These are phyloP conservation scores for Sciurus carolinensis DNA, from an alignment of 2,797 vertebrate species.

Conservation along the genomic window DNA sequence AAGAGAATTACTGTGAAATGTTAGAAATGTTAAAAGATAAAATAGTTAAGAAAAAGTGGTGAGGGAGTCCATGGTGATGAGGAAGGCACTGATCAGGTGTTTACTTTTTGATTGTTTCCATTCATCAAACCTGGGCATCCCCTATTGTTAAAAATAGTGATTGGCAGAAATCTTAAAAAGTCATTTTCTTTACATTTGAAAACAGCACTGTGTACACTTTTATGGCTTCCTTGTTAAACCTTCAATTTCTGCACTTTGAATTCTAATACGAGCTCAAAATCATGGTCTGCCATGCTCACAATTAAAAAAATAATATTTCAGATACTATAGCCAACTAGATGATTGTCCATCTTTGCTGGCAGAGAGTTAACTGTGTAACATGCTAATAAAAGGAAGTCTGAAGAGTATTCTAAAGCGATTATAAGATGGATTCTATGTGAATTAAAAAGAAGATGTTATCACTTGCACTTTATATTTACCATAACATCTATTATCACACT, in stretches of 20 bases:
- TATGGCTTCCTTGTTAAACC: not conserved
- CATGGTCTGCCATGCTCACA: not conserved
- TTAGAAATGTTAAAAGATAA: not conserved
- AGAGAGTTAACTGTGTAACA: not conserved
- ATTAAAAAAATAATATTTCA: constrained; percentile 29
- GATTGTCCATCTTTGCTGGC: not conserved
- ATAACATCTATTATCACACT: not conserved
- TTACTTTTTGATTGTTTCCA: not conserved
- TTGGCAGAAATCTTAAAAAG: not conserved
- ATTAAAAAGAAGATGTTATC: not conserved
- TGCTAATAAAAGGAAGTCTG: not conserved
- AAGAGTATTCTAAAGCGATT: not conserved
- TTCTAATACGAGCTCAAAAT: not conserved
- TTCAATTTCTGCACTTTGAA: not conserved
- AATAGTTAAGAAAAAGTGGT: not conserved
- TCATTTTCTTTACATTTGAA: not conserved
- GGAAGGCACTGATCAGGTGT: not conserved
- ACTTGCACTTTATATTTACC: not conserved
- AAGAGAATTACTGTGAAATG: not conserved
- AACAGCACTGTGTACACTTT: not conserved
- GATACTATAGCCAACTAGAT: not conserved
- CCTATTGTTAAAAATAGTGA: not conserved
- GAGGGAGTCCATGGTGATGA: not conserved
- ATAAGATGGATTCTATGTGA: not conserved
- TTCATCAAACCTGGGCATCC: not conserved